These are phyloP conservation scores for Stomorhina lunata DNA, from an alignment of 2,888 invertebrate genomes.

Conservation along the genomic window DNA sequence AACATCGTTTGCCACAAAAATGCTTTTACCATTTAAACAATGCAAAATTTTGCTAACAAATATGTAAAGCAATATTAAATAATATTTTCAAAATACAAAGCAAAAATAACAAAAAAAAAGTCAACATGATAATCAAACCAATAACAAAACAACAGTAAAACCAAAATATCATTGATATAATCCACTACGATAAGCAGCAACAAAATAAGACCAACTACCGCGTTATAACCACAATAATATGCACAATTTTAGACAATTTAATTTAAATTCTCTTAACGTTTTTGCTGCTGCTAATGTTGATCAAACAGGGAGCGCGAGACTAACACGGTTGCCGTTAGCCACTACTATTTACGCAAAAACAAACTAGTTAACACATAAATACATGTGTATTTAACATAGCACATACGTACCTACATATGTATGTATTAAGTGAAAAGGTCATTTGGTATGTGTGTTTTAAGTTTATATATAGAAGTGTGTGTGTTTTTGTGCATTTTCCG, in stretches of 20 bases:
- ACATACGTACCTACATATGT: not conserved
- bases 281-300: no score
- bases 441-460: not conserved
- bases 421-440: not conserved
- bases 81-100: slow-evolving; percentile 5
- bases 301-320: no score
- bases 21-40: slow-evolving; percentile 9
- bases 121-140: slow-evolving; percentile 11
- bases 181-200: slow-evolving; percentile 15
- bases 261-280: slow-evolving; percentile 53
- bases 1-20: slow-evolving; percentile 20
- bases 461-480: no score
- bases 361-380: not conserved
- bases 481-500: not conserved
- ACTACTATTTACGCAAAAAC: no score
- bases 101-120: not conserved
- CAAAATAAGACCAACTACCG: slow-evolving; percentile 7
- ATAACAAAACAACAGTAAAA: not conserved
- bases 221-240: slow-evolving; percentile 46
- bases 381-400: not conserved
- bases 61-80: slow-evolving; percentile 14
- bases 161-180: slow-evolving; percentile 39
- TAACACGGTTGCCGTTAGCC: no score
- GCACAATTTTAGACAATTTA: slow-evolving; percentile 47
- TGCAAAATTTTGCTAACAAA: not conserved